These are phyloP conservation scores for Huso huso DNA, from an alignment of 2,797 vertebrate genomes.

Conservation along the genomic window DNA sequence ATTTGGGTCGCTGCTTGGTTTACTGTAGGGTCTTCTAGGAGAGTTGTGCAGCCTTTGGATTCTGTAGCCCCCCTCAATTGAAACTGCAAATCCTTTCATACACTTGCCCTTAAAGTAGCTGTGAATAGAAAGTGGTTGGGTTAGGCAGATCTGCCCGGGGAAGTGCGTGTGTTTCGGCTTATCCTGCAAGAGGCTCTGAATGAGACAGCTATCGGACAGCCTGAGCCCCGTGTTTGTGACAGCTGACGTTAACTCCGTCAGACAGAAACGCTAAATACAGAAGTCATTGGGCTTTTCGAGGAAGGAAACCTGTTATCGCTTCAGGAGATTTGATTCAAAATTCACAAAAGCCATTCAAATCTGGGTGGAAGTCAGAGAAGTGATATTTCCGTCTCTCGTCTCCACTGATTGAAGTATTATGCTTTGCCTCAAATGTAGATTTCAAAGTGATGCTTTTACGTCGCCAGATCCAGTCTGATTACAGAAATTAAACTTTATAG, in stretches of 20 bases:
- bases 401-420: background rate
- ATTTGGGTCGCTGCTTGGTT: too few relatives aligned
- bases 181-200: background rate
- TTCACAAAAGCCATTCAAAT: background rate
- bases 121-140: background rate
- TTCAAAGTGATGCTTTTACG: background rate
- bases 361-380: background rate
- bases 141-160: background rate
- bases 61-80: too few relatives aligned
- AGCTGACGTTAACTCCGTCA: background rate
- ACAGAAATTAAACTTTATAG: background rate
- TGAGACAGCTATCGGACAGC: background rate
- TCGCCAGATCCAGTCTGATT: too few relatives aligned
- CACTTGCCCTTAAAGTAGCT: background rate
- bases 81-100: background rate
- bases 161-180: background rate
- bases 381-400: background rate
- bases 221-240: background rate
- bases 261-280: slow-evolving; percentile 5
- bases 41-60: too few relatives aligned
- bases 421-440: slow-evolving; percentile 6
- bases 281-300: slow-evolving; percentile 1
- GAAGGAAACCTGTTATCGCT: slow-evolving; percentile 7
- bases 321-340: background rate
- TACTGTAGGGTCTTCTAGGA: too few relatives aligned